phyloP scores from a whole-genome alignment of 2,888 invertebrate species.

The Brenthis daphne region DNA sequence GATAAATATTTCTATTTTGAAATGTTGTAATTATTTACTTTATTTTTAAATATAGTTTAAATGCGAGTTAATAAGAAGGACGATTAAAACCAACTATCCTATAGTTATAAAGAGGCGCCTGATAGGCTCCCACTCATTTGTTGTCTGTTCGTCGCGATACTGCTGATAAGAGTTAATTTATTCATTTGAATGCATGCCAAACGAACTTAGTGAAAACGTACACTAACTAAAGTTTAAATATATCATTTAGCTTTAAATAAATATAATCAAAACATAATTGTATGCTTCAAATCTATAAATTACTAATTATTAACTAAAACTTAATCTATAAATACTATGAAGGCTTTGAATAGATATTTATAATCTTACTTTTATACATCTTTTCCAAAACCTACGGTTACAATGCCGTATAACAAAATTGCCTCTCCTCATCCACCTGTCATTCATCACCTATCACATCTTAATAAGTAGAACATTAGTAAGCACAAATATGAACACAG shows the following conservation, averaged over 20 bases:
- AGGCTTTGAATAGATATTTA: no score
- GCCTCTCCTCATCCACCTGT: no score
- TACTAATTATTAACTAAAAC: no score
- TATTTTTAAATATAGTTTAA: slow-evolving; percentile 4
- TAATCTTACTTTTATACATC: no score
- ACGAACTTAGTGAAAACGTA: slow-evolving; percentile 58
- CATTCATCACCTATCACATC: no score
- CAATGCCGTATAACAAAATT: no score
- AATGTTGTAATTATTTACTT: slow-evolving; percentile 1
- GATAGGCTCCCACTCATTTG: slow-evolving; percentile 74
- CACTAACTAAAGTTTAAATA: slow-evolving; percentile 37
- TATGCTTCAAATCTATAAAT: no score
- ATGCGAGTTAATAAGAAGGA: slow-evolving; percentile 13
- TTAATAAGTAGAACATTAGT: no score
- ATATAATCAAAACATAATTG: not conserved
- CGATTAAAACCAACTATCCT: slow-evolving; percentile 18
- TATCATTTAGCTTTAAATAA: not conserved
- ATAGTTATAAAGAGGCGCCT: slow-evolving; percentile 44
- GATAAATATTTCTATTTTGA: slow-evolving; percentile 4
- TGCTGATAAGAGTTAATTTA: slow-evolving; percentile 73
- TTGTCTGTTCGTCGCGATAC: slow-evolving; percentile 63
- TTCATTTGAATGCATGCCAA: slow-evolving; percentile 71
- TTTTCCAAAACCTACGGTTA: no score
- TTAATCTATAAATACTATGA: no score
- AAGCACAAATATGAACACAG: no score